Evolutionary conservation across 2,113 vertebrate species (phyloP), one percentile per base, ranked within the genome.

Genomic region (Neoarius graeffei): DNA sequence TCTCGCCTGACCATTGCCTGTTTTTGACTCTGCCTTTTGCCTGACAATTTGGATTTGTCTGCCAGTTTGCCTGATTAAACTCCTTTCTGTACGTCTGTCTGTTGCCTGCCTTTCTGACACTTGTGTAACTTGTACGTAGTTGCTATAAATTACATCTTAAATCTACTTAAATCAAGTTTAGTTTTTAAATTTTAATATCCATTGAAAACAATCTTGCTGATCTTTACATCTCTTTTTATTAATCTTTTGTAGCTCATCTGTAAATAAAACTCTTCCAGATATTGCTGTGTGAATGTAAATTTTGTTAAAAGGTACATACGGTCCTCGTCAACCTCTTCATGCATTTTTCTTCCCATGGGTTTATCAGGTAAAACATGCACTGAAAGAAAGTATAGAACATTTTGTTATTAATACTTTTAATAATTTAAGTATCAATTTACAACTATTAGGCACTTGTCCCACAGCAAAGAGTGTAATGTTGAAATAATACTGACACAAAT

Each of bases 351-450:
- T 30, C 95, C 94, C 95, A 96, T 96, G 25, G 96, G 96, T 87
- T 97, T 98, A 91, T 95, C 96, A n/a, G 97, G 4, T 1, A 97
- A 87, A 0, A 93, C 62, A 52, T 97, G 95, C 86, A 96, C 97
- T 98, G 69, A 52, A 87, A 91, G 52, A 52, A n/a, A 73, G 1
- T 35, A 17, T 17, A 54, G 2, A 50, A 88, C n/a, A 81, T 59
- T 23, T 23, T 54, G 54, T 57, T 48, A 79, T 23, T 66, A 17
- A 50, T 13, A 3, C 0, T 17, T 30, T 9, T 30, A 59, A 59
- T 81, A 10, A 20, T 59, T 56, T 25, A 50, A 56, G 13, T 7
- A 56, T 14, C 13, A 52, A 42, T 42, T 42, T 42, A 17, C 67
- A 30, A 30, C 11, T 48, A 20, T 20, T 48, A 74, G 35, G 30